Conservation (phyloP, 1,140 invertebrate species). For the Pseudomyrmex sp. region DNA sequence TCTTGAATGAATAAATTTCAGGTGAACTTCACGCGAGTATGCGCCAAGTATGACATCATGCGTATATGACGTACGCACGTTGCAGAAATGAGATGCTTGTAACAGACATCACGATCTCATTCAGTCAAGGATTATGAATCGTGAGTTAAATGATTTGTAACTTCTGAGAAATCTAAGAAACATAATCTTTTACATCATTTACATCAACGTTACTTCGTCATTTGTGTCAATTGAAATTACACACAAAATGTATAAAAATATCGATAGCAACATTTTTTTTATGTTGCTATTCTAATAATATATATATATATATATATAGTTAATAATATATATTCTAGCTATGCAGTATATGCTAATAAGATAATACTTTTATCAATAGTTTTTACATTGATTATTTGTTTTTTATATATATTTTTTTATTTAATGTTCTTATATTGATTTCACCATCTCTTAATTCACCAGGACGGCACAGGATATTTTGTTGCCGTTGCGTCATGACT, state of each 20-base stretch:
- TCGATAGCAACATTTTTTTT: too few relatives aligned
- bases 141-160: slow-evolving; percentile 2
- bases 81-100: too few relatives aligned
- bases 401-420: too few relatives aligned
- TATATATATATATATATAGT: too few relatives aligned
- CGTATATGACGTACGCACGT: not conserved
- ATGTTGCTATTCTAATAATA: too few relatives aligned
- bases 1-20: slow-evolving; percentile 34
- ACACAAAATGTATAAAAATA: not conserved
- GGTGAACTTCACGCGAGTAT: not conserved
- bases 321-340: too few relatives aligned
- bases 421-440: too few relatives aligned
- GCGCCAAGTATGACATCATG: slow-evolving; percentile 30
- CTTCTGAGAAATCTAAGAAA: not conserved
- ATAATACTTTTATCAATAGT: too few relatives aligned
- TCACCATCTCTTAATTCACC: slow-evolving; percentile 19
- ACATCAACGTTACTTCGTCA: not conserved
- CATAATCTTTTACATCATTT: not conserved
- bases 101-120: slow-evolving; percentile 37
- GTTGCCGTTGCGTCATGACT: slow-evolving; percentile 46
- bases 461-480: slow-evolving; percentile 18
- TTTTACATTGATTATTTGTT: too few relatives aligned
- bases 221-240: not conserved
- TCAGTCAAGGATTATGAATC: slow-evolving; percentile 47
- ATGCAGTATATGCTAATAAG: too few relatives aligned